These are phyloP conservation scores for Hiodon alosoides DNA, from an alignment of 2,113 vertebrate genomes.

Conservation along the genomic window DNA sequence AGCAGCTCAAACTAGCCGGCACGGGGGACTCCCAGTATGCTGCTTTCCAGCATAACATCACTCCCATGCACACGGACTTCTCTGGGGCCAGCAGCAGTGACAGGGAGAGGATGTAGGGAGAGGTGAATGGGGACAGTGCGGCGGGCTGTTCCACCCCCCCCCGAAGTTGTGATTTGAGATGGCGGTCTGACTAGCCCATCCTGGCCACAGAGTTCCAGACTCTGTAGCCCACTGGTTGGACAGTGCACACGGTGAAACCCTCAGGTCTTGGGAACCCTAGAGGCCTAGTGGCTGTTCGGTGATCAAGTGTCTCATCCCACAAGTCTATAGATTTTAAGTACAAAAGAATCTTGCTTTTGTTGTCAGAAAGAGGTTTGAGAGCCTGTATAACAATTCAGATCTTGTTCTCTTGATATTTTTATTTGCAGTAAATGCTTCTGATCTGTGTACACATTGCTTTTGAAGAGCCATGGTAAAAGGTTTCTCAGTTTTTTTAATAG, in stretches of 20 bases:
- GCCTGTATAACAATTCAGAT: no score
- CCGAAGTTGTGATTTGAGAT: neutral
- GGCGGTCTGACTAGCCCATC: neutral
- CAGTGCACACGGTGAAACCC: neutral
- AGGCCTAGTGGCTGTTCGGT: no score
- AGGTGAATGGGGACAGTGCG: neutral
- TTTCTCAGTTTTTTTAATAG: no score
- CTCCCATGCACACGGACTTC: constrained; percentile 91
- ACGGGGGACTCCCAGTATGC: constrained; percentile 79
- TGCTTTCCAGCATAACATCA: constrained; percentile 87
- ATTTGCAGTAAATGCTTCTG: no score
- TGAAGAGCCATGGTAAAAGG: no score
- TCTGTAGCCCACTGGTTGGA: neutral
- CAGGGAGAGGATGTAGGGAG: constrained; percentile 61
- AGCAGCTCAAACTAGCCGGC: constrained; percentile 90
- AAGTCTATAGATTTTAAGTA: neutral
- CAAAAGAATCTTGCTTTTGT: neutral
- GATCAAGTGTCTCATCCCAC: no score
- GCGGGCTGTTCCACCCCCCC: neutral
- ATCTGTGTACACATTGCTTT: no score
- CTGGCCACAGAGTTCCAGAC: no score
- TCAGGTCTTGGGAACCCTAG: no score
- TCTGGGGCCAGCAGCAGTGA: constrained; percentile 62
- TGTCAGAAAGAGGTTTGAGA: neutral
- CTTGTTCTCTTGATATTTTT: no score